Evolutionary conservation across 1,140 invertebrate genomes (phyloP), one percentile per base, ranked within the genome.

Genomic region (Eciton burchellii): DNA sequence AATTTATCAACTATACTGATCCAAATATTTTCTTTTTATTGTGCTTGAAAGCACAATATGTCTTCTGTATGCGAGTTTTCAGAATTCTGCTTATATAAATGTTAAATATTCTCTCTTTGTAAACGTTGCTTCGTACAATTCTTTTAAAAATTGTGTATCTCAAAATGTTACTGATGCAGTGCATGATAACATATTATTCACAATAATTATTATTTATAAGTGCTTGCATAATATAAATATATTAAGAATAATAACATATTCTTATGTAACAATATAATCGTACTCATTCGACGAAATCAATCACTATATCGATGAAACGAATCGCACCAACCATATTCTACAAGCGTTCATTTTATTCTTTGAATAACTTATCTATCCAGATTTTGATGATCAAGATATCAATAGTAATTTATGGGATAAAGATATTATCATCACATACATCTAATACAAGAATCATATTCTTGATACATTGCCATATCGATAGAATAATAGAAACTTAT

Each of bases 71-170:
- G n/a, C 19, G 62, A 43, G 8, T 65, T 43, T 11, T 65, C 62
- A 65, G 41, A 4, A 45, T 65, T 35, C 62, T 21, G 24, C 43
- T 9, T 14, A 52, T 52, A 52, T 16, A 49, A 16, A 29, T 49
- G 35, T 29, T 52, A 26, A 16, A 68, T 26, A 68, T 52, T n/a
- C n/a, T 45, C 14, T 68, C 21, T 49, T 68, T 26, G 24, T 68
- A 68, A 68, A 29, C 35, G 16, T 68, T 14, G 45, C 45, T 68
- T 83, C 73, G 59, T 74, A 29, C 29, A 79, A 52, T 68, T 72
- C 66, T 54, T 57, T 41, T 16, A 76, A 21, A 19, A 54, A 59
- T 66, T 79, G n/a, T 79, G 21, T 24, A 68, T 16, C 47, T 68
- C 54, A 49, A n/a, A 12, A 68, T 68, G 21, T 8, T 68, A 26